Percentiles rank a stretch among this genome's conserved stretches.
These are phyloP conservation scores for Cardiocondyla obscurior DNA, from an alignment of 1,140 invertebrate species.

Conservation along the genomic window DNA sequence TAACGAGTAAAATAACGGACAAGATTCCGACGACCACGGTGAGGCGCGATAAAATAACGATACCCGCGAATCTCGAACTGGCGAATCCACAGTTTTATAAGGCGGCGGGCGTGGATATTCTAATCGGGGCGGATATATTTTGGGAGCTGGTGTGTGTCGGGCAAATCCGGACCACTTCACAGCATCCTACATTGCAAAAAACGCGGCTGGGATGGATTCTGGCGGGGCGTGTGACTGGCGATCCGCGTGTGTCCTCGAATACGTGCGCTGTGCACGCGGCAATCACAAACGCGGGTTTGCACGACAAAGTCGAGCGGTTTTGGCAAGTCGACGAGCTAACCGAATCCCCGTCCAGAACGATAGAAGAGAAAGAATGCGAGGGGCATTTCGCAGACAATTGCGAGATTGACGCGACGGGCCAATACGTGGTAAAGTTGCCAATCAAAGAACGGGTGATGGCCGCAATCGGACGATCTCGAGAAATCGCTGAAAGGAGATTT, in stretches of 20 bases:
- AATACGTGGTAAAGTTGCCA: background rate
- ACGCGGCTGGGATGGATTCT: background rate
- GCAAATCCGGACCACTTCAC: background rate
- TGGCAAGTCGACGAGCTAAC: no score
- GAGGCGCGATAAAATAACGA: background rate
- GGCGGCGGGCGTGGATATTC: constrained; percentile 57
- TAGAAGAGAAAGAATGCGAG: no score
- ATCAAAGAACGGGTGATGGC: background rate
- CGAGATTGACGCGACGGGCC: background rate
- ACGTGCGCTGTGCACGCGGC: no score
- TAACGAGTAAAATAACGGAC: background rate
- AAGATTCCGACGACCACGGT: background rate
- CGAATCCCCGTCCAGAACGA: no score
- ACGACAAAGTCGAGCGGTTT: background rate
- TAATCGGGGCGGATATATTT: constrained; percentile 68
- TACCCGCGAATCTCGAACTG: constrained; percentile 44
- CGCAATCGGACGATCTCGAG: no score
- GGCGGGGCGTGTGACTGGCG: background rate
- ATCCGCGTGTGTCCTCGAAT: background rate
- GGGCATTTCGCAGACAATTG: background rate
- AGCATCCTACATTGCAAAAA: background rate
- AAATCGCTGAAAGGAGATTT: background rate
- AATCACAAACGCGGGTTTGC: background rate
- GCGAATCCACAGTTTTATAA: constrained; percentile 70
- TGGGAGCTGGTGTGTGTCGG: constrained; percentile 43